Conservation (phyloP, 2,113 vertebrate genomes). For the Cygnus atratus region DNA sequence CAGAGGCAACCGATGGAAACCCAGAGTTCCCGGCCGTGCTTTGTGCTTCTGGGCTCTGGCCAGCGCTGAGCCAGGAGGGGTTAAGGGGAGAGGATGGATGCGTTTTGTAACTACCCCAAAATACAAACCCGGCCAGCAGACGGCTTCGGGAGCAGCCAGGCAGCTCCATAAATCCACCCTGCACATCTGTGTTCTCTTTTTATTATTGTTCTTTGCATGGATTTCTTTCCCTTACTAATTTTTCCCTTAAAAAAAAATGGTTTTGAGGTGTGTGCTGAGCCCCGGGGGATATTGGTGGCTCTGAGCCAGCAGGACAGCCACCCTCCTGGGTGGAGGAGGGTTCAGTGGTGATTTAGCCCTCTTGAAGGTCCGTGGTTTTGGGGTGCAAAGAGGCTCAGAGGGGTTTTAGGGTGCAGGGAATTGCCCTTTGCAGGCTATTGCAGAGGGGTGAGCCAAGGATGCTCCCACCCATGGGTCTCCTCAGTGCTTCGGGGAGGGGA, state of each 20-base stretch:
- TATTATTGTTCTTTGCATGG: background rate
- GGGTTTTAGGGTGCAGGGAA: background rate
- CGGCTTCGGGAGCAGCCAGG: background rate
- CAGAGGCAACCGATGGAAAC: background rate
- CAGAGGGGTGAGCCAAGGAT: background rate
- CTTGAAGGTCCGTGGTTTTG: accelerated
- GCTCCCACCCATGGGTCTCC: background rate
- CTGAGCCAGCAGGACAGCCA: background rate
- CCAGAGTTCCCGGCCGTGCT: background rate
- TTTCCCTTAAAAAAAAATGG: background rate
- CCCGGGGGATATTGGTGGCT: accelerated
- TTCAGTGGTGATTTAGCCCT: accelerated
- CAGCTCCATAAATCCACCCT: background rate
- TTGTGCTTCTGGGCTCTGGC: background rate
- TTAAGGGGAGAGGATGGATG: accelerated
- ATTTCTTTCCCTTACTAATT: background rate
- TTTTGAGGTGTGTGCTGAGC: background rate
- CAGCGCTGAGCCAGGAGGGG: accelerated
- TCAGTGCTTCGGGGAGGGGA: background rate
- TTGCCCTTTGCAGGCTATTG: background rate
- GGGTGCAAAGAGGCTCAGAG: background rate
- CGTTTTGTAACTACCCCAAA: background rate
- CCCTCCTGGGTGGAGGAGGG: background rate
- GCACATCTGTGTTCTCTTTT: too few species aligned
- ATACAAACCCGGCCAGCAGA: background rate